Evolutionary conservation across 2,888 invertebrate genomes (phyloP).

Genomic region (Tryphoninae sp.): DNA sequence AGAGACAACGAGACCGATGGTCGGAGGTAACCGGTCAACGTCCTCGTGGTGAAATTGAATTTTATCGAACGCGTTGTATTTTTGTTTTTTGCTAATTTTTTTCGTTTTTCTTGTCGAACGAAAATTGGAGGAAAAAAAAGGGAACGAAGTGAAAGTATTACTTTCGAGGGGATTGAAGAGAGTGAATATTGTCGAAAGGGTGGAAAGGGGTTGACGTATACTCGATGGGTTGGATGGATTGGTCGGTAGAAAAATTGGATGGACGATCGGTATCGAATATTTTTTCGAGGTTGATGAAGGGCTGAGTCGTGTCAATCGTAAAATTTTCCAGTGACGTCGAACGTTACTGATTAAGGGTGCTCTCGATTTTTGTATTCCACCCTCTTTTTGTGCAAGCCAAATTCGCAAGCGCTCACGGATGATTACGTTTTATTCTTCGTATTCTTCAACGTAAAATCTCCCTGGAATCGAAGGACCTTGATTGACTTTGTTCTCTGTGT

Average conservation of each 20-base stretch:
- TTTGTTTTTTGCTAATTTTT: conserved; percentile 16
- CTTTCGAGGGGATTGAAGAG: neutral
- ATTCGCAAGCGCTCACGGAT: too few relatives aligned
- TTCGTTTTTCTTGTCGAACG: neutral
- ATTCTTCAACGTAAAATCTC: neutral
- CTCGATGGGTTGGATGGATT: neutral
- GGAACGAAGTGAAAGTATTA: neutral
- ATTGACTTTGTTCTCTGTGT: neutral
- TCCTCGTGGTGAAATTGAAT: conserved; percentile 56
- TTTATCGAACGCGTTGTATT: conserved; percentile 39
- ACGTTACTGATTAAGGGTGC: neutral
- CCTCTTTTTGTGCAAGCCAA: too few relatives aligned
- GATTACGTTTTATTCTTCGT: too few relatives aligned
- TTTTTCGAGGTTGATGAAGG: neutral
- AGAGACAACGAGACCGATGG: conserved; percentile 13
- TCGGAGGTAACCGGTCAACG: conserved; percentile 28
- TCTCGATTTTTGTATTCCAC: too few relatives aligned
- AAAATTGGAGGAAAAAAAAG: conserved; percentile 1
- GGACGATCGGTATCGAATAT: neutral
- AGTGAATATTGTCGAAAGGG: neutral
- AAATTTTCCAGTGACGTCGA: neutral
- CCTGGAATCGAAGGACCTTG: conserved; percentile 21
- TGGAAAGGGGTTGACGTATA: neutral
- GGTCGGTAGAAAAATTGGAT: neutral
- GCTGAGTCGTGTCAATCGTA: neutral